Percentiles rank a stretch among this genome's conserved stretches.
phyloP scores from a whole-genome alignment of 2,888 invertebrate species.

The Tipula helvola region DNA sequence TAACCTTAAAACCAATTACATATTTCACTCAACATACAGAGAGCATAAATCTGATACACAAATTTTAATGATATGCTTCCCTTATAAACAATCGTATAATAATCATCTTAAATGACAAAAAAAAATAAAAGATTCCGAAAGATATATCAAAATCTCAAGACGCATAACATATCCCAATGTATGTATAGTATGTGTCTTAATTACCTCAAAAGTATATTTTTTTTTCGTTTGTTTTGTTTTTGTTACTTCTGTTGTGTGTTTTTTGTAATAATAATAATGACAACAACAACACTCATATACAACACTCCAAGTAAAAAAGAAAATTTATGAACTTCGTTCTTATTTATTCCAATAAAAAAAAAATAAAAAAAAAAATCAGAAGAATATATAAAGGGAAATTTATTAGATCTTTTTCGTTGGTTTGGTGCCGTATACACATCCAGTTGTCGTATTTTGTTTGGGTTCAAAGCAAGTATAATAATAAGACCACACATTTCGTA shows the following conservation, averaged over 20 bases:
- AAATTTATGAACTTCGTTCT: conserved; percentile 8
- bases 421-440: neutral
- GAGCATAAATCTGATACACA: neutral
- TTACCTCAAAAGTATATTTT: neutral
- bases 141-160: neutral
- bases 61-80: neutral
- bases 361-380: neutral
- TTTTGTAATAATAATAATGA: neutral
- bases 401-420: neutral
- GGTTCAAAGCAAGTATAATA: neutral
- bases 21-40: neutral
- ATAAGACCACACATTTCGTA: neutral
- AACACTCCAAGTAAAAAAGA: neutral
- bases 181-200: neutral
- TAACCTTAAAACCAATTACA: neutral
- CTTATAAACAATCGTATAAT: neutral
- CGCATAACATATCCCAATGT: neutral
- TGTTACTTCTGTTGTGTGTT: neutral
- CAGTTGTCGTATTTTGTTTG: neutral
- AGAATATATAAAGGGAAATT: neutral
- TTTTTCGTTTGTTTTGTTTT: neutral
- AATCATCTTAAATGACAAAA: neutral
- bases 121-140: neutral
- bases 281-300: neutral
- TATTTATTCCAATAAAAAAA: neutral